Percentiles rank a stretch among this genome's conserved stretches.
Evolutionary conservation across 2,113 vertebrate genomes (phyloP).

Genomic region (Chaenocephalus aceratus): DNA sequence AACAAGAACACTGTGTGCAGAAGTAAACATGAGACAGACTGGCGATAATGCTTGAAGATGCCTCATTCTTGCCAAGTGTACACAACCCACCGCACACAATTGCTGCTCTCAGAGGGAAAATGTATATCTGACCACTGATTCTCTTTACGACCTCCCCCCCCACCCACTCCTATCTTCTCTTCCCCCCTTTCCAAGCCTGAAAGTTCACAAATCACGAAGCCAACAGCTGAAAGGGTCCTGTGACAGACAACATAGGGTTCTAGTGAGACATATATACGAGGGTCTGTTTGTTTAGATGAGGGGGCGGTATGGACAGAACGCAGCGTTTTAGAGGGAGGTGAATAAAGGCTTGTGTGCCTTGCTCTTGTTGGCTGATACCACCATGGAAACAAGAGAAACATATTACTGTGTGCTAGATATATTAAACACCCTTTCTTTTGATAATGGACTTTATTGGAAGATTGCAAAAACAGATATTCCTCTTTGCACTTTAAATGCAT

Average conservation of each 20-base stretch:
- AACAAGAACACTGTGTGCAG: background rate
- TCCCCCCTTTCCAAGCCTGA: conserved; percentile 6
- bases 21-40: background rate
- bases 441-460: too few relatives aligned
- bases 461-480: too few relatives aligned
- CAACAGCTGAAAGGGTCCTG: conserved; percentile 66
- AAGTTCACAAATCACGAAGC: conserved; percentile 50
- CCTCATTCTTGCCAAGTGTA: conserved; percentile 17
- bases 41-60: conserved; percentile 4
- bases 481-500: too few relatives aligned
- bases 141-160: conserved; percentile 2
- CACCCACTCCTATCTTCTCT: conserved; percentile 9
- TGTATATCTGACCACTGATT: background rate
- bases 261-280: conserved; percentile 43
- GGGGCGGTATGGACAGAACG: background rate
- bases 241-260: conserved; percentile 45
- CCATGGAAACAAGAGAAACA: too few relatives aligned
- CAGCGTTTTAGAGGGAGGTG: background rate
- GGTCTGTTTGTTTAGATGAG: conserved; percentile 8
- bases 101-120: background rate
- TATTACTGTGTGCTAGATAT: too few relatives aligned
- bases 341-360: background rate
- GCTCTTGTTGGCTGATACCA: too few relatives aligned
- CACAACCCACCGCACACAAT: conserved; percentile 9
- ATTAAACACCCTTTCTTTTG: too few relatives aligned